A percentile compares a stretch with the other conserved stretches of the same genome.
Evolutionary conservation across 2,113 vertebrate species (phyloP).

Genomic region (Upupa epops): DNA sequence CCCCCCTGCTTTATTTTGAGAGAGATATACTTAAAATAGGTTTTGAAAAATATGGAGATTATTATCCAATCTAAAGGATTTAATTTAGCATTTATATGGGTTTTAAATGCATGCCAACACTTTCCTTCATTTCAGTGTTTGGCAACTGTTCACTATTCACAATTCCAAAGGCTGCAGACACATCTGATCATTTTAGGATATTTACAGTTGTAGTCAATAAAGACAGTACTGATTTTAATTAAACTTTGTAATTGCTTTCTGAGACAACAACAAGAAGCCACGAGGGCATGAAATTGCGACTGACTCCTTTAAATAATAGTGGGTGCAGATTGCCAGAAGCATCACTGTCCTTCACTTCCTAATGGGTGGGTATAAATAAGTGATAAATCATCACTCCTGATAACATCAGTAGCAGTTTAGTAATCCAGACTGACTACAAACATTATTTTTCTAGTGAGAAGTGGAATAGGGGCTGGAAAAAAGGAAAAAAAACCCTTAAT

Average conservation of each 20-base stretch:
- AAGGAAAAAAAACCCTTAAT: background rate
- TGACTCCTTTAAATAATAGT: constrained; percentile 54
- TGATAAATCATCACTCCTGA: constrained; percentile 41
- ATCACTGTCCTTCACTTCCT: constrained; percentile 30
- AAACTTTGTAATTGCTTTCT: constrained; percentile 65
- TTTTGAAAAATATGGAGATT: constrained; percentile 68
- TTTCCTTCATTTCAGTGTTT: constrained; percentile 62
- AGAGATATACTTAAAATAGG: constrained; percentile 73
- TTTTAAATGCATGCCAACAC: constrained; percentile 66
- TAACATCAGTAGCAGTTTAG: constrained; percentile 8
- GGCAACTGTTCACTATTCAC: constrained; percentile 60
- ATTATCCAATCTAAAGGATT: constrained; percentile 76
- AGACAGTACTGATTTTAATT: constrained; percentile 67
- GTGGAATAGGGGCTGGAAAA: background rate
- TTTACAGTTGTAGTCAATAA: constrained; percentile 67
- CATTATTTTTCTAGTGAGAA: constrained; percentile 1
- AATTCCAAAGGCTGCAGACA: constrained; percentile 66
- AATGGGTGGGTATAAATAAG: constrained; percentile 35
- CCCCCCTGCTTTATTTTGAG: constrained; percentile 71
- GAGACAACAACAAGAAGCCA: constrained; percentile 61
- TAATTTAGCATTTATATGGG: constrained; percentile 73
- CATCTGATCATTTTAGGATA: constrained; percentile 66
- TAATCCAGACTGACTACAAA: background rate
- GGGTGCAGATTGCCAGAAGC: background rate
- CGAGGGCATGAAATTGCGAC: constrained; percentile 9